Evolutionary conservation across 2,113 vertebrate species (phyloP).

Genomic region (Plestiodon gilberti): DNA sequence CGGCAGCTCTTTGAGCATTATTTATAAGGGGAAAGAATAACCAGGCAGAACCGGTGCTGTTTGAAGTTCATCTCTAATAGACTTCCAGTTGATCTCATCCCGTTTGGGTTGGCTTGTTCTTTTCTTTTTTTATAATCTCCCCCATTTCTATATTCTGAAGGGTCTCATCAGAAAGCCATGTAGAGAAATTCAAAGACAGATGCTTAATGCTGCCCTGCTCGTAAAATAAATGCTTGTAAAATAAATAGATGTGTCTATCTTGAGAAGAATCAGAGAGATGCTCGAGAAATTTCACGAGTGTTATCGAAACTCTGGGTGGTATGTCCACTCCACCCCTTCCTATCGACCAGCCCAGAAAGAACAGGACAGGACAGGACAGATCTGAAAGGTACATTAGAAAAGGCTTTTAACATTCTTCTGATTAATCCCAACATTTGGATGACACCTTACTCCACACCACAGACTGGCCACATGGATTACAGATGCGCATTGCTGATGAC

Average conservation of each 20-base stretch:
- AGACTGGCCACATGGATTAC: too few relatives aligned
- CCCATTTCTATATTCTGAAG: background rate
- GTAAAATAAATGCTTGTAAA: background rate
- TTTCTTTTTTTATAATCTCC: background rate
- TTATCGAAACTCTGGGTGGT: too few relatives aligned
- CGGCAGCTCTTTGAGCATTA: background rate
- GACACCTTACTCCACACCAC: too few relatives aligned
- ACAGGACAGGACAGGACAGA: too few relatives aligned
- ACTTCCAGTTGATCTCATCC: background rate
- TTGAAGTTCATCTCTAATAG: slow-evolving; percentile 11
- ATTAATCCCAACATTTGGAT: too few relatives aligned
- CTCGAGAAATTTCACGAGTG: too few relatives aligned
- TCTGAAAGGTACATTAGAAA: too few relatives aligned
- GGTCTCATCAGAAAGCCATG: background rate
- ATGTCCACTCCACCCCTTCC: too few relatives aligned
- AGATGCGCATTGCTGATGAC: too few relatives aligned
- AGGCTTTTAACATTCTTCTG: too few relatives aligned
- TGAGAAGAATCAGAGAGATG: background rate
- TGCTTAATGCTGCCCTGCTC: background rate
- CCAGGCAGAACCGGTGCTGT: background rate
- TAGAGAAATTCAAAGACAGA: background rate
- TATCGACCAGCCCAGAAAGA: too few relatives aligned
- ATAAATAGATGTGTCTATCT: background rate
- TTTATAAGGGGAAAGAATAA: slow-evolving; percentile 8
- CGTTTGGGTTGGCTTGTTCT: background rate